A percentile compares a stretch with the other conserved stretches of the same genome.
phyloP scores from a whole-genome alignment of 2,797 vertebrate genomes.

The Tinamus major region DNA sequence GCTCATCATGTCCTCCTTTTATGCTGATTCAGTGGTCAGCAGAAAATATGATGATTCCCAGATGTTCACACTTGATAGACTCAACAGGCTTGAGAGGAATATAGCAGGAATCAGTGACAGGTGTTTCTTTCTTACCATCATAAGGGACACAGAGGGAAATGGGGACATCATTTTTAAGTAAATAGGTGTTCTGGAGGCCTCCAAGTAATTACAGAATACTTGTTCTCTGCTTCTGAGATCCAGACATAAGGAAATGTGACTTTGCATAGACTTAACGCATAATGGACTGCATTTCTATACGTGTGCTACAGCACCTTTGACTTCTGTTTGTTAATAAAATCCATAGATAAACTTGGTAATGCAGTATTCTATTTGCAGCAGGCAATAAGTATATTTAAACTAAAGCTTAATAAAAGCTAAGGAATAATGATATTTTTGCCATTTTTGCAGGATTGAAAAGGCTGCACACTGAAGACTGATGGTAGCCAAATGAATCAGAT shows the following conservation, averaged over 20 bases:
- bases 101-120: conserved; percentile 17
- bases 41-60: conserved; percentile 71
- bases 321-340: conserved; percentile 18
- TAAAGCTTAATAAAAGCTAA: not conserved
- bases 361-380: not conserved
- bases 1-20: conserved; percentile 59
- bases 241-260: not conserved
- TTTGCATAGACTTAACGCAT: not conserved
- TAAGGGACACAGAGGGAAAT: conserved; percentile 14
- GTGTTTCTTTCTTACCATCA: not conserved
- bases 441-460: not conserved
- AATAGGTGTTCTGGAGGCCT: not conserved
- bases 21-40: conserved; percentile 63
- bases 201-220: conserved; percentile 30
- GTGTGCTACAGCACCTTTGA: not conserved
- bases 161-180: conserved; percentile 7
- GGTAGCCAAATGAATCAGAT: not conserved
- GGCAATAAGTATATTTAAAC: not conserved
- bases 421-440: not conserved
- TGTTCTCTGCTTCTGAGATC: not conserved
- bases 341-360: not conserved
- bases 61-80: conserved; percentile 60
- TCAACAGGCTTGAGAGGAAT: conserved; percentile 54
- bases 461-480: not conserved
- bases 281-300: not conserved